Base-by-base conservation (phyloP, 1,140 invertebrate species). In the Holotrichia oblita region DNA sequence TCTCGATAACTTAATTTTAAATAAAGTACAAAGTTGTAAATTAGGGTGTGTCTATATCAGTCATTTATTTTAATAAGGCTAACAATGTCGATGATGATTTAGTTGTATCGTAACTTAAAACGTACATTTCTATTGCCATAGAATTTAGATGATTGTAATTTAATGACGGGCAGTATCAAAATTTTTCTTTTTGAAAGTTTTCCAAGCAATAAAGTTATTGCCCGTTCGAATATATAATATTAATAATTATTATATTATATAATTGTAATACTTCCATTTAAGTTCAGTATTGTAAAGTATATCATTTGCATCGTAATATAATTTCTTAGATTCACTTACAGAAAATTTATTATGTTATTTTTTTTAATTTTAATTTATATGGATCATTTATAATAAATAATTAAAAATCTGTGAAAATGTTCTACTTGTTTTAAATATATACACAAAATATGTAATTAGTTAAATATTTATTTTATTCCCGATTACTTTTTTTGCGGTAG, bases 261-360 rank as follows among this genome's bases (percentile, higher is more conserved):
- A 55, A 55, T 55, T 55, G n/a, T 14, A 55, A 69, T 69, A 69
- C 61, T 69, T 69, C 61, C 61, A 69, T 69, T 34, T 69, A 22
- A 69, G 61, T 69, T 69, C 61, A 69, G 61, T 69, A 69, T 69
- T 69, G 61, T 27, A 69, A 69, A 24, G 61, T 69, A 69, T 69
- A 34, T 69, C 61, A 69, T 69, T 69, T 69, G 22, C 61, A 69
- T 69, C 61, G 61, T 27, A 69, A 69, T 34, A 27, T 69, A 69
- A 69, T 69, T 69, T 34, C 61, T 34, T 77, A 64, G 42, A 79
- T 40, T 74, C 74, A 79, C 76, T 79, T 73, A 79, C 78, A 76
- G 78, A 79, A 79, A 79, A 79, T 79, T 76, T 64, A 79, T 76
- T 76, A 76, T 76, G 55, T 48, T 48, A 42, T 59, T 22, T 69